A percentile compares a stretch with the other conserved stretches of the same genome.
These are phyloP conservation scores for Achlya flavicornis DNA, from an alignment of 2,888 invertebrate genomes.

Conservation along the genomic window DNA sequence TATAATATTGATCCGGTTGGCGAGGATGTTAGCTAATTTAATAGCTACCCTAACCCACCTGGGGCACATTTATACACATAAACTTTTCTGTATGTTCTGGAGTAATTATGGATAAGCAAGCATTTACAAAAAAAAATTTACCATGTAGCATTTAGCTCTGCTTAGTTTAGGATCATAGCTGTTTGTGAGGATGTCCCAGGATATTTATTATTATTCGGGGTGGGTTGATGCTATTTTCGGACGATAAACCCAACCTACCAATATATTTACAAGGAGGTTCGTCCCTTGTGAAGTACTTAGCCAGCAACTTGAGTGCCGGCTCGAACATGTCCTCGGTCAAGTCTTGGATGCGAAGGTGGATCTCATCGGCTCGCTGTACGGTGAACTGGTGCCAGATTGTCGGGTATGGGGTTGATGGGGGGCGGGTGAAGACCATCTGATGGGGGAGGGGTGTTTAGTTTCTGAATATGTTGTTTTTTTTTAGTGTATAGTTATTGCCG, in stretches of 20 bases:
- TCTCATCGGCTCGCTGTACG: conserved; percentile 43
- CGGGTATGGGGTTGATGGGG: conserved; percentile 62
- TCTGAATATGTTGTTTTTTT: not conserved
- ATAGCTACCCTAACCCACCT: too few species aligned
- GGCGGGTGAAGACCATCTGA: conserved; percentile 74
- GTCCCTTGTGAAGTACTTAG: conserved; percentile 72
- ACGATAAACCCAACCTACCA: conserved; percentile 45
- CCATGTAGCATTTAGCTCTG: too few species aligned
- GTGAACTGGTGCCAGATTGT: conserved; percentile 71
- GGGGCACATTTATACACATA: too few species aligned
- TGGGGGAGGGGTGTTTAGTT: not conserved
- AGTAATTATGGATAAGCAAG: too few species aligned
- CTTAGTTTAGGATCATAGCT: too few species aligned
- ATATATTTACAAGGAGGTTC: conserved; percentile 81
- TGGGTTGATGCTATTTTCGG: not conserved
- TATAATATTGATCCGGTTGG: too few species aligned
- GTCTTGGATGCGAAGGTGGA: conserved; percentile 72
- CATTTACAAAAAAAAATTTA: too few species aligned
- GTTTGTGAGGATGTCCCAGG: too few species aligned
- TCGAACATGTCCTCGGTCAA: conserved; percentile 71
- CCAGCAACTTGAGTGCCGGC: conserved; percentile 65
- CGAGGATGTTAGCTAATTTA: too few species aligned
- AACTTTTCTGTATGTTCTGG: too few species aligned
- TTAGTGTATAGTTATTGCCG: too few species aligned
- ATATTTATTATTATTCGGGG: not conserved